phyloP scores from a whole-genome alignment of 2,888 invertebrate species.

The Pachliopta kotzebuea region DNA sequence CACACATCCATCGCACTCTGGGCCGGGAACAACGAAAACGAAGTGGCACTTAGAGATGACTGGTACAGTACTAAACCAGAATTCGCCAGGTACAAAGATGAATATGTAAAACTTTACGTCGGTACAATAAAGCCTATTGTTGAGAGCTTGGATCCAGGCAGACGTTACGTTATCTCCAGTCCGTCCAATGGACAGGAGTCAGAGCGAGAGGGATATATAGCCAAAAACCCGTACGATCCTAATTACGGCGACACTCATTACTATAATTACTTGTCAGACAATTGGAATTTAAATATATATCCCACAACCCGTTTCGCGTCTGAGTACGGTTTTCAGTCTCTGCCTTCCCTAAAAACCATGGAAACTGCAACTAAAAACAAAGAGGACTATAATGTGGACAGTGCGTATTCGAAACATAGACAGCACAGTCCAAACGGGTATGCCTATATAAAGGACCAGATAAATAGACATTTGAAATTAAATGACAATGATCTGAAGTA shows the following conservation, averaged over 20 bases:
- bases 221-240: constrained; percentile 87
- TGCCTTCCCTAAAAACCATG: constrained; percentile 88
- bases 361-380: constrained; percentile 75
- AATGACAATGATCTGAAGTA: constrained; percentile 73
- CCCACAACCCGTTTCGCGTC: constrained; percentile 94
- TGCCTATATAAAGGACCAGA: constrained; percentile 80
- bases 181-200: constrained; percentile 92
- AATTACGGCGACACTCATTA: constrained; percentile 95
- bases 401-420: constrained; percentile 86
- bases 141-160: constrained; percentile 79
- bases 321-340: constrained; percentile 97
- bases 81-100: constrained; percentile 82
- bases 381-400: constrained; percentile 75
- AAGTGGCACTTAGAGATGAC: constrained; percentile 90
- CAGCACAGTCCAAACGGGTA: constrained; percentile 93
- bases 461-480: constrained; percentile 83
- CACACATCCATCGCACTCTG: constrained; percentile 94
- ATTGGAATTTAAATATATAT: constrained; percentile 89
- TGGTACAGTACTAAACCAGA: constrained; percentile 85
- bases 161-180: constrained; percentile 91
- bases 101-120: constrained; percentile 92
- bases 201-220: constrained; percentile 87
- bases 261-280: constrained; percentile 91
- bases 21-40: constrained; percentile 99
- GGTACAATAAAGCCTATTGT: constrained; percentile 86